Base-by-base conservation (phyloP, 2,797 vertebrate genomes). In the Melanotaenia boesemani region DNA sequence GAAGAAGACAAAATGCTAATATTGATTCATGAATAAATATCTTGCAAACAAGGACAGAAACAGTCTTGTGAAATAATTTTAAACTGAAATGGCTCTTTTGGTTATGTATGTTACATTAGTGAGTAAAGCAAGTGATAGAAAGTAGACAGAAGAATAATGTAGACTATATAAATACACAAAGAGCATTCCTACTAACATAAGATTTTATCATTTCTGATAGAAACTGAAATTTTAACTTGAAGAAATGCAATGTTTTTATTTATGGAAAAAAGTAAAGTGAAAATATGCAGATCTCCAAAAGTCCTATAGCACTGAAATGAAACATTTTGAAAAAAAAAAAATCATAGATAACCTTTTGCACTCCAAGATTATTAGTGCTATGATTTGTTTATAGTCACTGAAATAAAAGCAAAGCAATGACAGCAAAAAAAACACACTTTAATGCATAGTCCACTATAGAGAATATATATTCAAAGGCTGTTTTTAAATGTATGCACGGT, bases 61-160 rank as follows among this genome's bases (percentile, higher is more conserved):
- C 5, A 8, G 12, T 55, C 7, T n/a, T 26, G 41, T 68, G 8
- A 59, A 63, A 56, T n/a, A 26, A 11, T 57, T 44, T 39, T 28
- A 59, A 9, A 9, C 30, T n/a, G 54, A 68, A 74, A 74, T 10
- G 52, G 12, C 24, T 65, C 56, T 71, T 75, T 67, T 56, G 20
- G 7, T 54, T 44, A 16, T 57, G 6, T 61, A n/a, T 72, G 67
- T 74, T 54, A 72, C 56, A 70, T 70, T 18, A 22, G 52, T 13
- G 13, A 46, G 62, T 9, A n/a, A 67, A 41, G 70, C 58, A 20
- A 60, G 24, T 61, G 37, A 78, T 5, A 28, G 48, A 66, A 73
- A 63, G 54, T n/a, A 36, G 54, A 52, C 26, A 55, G 61, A 60
- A 57, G 18, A 74, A 66, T 50, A 70, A 82, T 68, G 46, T 39